Conservation (phyloP, 2,888 invertebrate genomes). For the Thyatira batis region DNA sequence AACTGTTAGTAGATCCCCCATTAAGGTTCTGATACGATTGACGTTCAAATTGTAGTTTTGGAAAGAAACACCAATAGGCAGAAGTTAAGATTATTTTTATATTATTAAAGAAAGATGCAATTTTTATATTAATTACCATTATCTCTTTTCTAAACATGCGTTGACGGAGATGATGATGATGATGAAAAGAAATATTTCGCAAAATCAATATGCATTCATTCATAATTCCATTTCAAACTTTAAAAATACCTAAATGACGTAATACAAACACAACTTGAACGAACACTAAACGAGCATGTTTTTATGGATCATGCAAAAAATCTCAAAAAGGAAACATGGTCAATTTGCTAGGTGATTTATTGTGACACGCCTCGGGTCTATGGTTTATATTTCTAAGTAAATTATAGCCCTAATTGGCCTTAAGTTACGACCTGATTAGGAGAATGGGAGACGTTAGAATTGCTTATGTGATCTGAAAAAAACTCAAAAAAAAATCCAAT, state of each 20-base stretch:
- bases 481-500: too few relatives aligned
- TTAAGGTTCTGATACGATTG: slow-evolving; percentile 48
- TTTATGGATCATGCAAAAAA: slow-evolving; percentile 26
- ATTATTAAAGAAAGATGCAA: too few relatives aligned
- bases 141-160: too few relatives aligned
- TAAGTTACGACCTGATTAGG: slow-evolving; percentile 15
- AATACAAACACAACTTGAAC: slow-evolving; percentile 2
- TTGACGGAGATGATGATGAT: too few relatives aligned
- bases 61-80: not conserved
- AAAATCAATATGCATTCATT: not conserved
- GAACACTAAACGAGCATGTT: slow-evolving; percentile 13
- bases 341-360: slow-evolving; percentile 35
- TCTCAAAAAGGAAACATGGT: slow-evolving; percentile 32
- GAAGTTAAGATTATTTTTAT: too few relatives aligned
- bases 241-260: not conserved
- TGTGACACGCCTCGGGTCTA: slow-evolving; percentile 18
- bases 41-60: not conserved
- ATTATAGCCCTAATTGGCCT: slow-evolving; percentile 40
- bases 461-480: not conserved
- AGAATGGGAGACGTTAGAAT: not conserved
- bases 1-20: slow-evolving; percentile 69
- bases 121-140: too few relatives aligned
- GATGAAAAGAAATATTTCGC: too few relatives aligned
- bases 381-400: slow-evolving; percentile 31
- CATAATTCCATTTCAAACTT: not conserved